Percentiles rank a stretch among this genome's conserved stretches.
Evolutionary conservation across 1,140 invertebrate species (phyloP).

Genomic region (Sipha flava): DNA sequence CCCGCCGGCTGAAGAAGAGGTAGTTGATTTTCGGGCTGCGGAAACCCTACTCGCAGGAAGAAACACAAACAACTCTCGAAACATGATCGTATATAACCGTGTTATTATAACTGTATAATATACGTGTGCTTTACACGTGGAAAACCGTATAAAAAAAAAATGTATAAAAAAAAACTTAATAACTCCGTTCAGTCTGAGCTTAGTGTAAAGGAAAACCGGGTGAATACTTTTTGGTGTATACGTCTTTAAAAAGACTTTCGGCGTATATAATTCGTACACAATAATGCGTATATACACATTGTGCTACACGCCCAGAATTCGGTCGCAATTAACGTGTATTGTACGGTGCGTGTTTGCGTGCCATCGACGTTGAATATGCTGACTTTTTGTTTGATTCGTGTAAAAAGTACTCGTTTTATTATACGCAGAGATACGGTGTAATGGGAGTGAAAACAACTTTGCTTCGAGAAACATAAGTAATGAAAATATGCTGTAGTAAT

Average conservation of each 20-base stretch:
- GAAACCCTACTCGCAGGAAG: not conserved
- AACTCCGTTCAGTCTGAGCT: not conserved
- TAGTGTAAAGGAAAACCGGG: not conserved
- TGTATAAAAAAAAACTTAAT: too few relatives aligned
- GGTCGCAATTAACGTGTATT: not conserved
- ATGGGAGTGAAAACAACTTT: too few relatives aligned
- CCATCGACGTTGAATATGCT: not conserved
- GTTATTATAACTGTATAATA: not conserved
- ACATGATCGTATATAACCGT: not conserved
- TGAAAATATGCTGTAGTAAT: too few relatives aligned
- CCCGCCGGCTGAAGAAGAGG: conserved; percentile 22
- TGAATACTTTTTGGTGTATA: not conserved
- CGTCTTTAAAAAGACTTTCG: too few relatives aligned
- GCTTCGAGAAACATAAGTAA: too few relatives aligned
- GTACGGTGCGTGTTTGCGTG: not conserved
- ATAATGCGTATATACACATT: not conserved
- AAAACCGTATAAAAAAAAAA: not conserved
- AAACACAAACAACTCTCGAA: conserved; percentile 22
- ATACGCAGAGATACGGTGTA: too few relatives aligned
- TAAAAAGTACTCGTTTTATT: not conserved
- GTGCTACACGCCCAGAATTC: not conserved
- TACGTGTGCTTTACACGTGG: not conserved
- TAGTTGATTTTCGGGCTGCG: not conserved
- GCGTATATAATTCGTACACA: not conserved
- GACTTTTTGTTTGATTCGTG: not conserved